Evolutionary conservation across 2,888 invertebrate genomes (phyloP).

Genomic region (Augiades crinisus): DNA sequence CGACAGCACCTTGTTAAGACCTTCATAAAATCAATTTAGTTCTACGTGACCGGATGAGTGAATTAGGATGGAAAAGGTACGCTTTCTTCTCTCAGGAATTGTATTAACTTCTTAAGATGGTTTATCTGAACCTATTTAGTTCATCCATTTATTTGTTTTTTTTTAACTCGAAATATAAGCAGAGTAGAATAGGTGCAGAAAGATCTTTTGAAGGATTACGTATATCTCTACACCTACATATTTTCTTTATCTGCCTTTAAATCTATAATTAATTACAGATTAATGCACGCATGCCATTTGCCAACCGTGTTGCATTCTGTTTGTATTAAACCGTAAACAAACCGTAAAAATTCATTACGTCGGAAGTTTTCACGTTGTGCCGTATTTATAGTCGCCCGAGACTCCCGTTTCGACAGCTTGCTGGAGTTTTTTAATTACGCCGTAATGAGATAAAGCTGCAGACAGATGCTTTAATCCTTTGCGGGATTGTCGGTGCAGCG

Average conservation of each 20-base stretch:
- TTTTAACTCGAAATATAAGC: too few species aligned
- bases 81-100: neutral
- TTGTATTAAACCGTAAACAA: neutral
- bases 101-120: neutral
- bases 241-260: too few species aligned
- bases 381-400: neutral
- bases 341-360: constrained; percentile 6
- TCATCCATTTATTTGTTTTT: too few species aligned
- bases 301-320: neutral
- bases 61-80: neutral
- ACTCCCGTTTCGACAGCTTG: neutral
- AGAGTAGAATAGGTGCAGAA: too few species aligned
- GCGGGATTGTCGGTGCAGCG: neutral
- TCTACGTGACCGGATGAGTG: constrained; percentile 7
- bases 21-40: constrained; percentile 10
- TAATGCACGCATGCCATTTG: neutral
- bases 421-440: constrained; percentile 18
- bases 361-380: neutral
- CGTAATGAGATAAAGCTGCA: constrained; percentile 17
- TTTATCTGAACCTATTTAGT: too few species aligned
- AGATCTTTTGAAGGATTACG: too few species aligned
- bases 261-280: too few species aligned
- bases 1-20: neutral
- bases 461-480: constrained; percentile 6
- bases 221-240: too few species aligned